Base-by-base conservation (phyloP, 2,888 invertebrate species). In the Hemithea aestivaria region DNA sequence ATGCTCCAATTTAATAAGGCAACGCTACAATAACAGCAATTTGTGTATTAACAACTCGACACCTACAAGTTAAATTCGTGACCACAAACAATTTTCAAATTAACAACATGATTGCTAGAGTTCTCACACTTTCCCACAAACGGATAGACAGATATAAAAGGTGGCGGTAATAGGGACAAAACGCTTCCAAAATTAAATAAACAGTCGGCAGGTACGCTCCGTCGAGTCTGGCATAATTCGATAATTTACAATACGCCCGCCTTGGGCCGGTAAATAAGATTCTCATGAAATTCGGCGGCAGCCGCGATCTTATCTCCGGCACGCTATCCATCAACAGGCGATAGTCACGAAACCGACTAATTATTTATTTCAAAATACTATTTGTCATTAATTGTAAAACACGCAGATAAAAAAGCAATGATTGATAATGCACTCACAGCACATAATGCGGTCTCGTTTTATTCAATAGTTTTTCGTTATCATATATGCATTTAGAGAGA, bases 271-370 rank as follows among this genome's bases (percentile, higher is more conserved):
- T 75, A 74, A 76, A 73, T 70, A 72, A 73, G 72, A 66, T 74
- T 80, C 75, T 79, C 74, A 71, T 71, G 73, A 75, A 82, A 81
- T 79, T 80, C 79, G 79, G 74, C 73, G 69, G 81, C 72, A 71
- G 58, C 51, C 58, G 48, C 62, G 80, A 82, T 79, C 62, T 62
- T 79, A 82, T 81, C 81, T 64, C 64, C 58, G 59, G 68, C 84
- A 79, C 78, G 79, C 79, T 68, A 83, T 82, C 76, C 73, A 76
- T 82, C 80, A 80, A 64, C 53, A 45, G 48, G 61, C 59, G 57
- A 69, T 66, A 72, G 70, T 69, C 79, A 83, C 76, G 78, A 74
- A 73, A 80, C 66, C 51, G 54, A 68, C 72, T 75, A 74, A 74
- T 77, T 75, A 75, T 73, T 69, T 64, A 63, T 62, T 59, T 63